phyloP scores from a whole-genome alignment of 2,797 vertebrate genomes.

The Leontocebus nigricollis region DNA sequence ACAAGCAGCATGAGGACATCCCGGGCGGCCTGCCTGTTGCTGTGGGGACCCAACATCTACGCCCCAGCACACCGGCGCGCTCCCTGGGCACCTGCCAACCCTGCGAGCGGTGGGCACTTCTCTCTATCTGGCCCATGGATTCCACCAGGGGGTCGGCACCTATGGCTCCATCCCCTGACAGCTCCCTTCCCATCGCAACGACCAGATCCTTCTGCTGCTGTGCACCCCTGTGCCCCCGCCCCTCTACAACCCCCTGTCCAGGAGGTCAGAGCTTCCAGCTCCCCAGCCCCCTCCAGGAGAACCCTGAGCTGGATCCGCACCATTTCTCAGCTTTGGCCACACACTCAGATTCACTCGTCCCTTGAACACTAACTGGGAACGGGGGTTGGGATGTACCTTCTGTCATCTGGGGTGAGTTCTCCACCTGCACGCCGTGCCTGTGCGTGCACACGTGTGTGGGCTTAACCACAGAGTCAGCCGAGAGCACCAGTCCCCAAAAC shows the following conservation, averaged over 20 bases:
- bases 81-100: not conserved
- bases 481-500: not conserved
- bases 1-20: rapidly evolving
- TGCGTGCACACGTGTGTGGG: rapidly evolving
- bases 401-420: not conserved
- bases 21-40: too few relatives aligned
- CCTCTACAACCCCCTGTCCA: not conserved
- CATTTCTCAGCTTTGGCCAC: not conserved
- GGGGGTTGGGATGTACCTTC: rapidly evolving
- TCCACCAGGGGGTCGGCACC: too few relatives aligned
- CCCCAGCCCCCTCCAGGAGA: not conserved
- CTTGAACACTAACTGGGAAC: not conserved
- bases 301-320: rapidly evolving
- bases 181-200: rapidly evolving
- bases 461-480: not conserved
- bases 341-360: not conserved
- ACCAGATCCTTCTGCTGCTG: rapidly evolving
- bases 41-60: not conserved
- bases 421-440: not conserved
- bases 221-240: rapidly evolving
- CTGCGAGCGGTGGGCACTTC: not conserved
- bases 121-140: rapidly evolving
- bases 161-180: not conserved
- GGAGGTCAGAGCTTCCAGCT: not conserved
- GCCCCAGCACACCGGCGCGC: rapidly evolving